Percentiles rank a stretch among this genome's conserved stretches.
phyloP scores from a whole-genome alignment of 2,113 vertebrate genomes.

The Gallinago jamesoni region DNA sequence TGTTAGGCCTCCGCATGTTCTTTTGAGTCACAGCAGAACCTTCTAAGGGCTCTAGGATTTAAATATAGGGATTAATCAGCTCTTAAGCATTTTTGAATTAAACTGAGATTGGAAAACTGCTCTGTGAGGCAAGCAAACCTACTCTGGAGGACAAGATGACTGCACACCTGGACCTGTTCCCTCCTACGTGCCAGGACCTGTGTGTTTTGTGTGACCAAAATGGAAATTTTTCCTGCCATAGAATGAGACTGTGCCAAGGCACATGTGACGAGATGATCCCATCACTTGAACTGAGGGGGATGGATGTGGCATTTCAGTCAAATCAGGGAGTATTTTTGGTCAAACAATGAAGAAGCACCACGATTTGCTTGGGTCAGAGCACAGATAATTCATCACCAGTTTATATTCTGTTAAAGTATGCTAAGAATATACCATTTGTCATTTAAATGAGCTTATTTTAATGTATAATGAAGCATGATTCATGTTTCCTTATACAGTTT shows the following conservation, averaged over 20 bases:
- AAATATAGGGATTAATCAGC: neutral
- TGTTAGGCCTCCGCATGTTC: neutral
- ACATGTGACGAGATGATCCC: neutral
- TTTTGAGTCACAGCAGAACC: neutral
- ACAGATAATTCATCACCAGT: neutral
- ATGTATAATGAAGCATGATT: neutral
- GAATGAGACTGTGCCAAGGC: neutral
- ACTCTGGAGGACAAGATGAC: neutral
- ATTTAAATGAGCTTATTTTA: slow-evolving; percentile 18
- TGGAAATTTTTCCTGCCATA: neutral
- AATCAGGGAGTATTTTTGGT: neutral
- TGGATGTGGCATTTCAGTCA: neutral
- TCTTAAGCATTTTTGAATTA: neutral
- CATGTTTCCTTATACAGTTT: neutral
- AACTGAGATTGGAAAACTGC: neutral
- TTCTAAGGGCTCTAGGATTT: neutral
- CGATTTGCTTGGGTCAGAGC: neutral
- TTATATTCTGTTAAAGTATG: neutral
- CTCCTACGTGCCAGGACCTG: neutral
- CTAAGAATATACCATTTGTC: neutral
- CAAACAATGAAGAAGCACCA: neutral
- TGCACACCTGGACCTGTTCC: neutral
- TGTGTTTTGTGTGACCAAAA: neutral
- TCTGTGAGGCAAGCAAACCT: neutral
- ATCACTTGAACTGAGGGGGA: neutral